Evolutionary conservation across 1,140 invertebrate genomes (phyloP).

Genomic region (Diorhabda carinulata): DNA sequence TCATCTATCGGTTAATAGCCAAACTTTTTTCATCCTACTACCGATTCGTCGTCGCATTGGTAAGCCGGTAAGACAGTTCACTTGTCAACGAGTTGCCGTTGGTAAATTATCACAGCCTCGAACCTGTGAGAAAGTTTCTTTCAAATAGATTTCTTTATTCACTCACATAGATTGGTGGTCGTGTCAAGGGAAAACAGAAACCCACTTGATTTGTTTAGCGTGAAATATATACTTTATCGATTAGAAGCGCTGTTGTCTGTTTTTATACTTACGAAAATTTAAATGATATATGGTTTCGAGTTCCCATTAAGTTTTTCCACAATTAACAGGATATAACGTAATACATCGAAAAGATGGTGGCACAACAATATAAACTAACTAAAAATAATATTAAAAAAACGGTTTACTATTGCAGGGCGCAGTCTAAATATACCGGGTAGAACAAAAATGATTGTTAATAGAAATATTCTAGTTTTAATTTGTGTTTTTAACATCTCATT

Average conservation of each 20-base stretch:
- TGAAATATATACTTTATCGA: not conserved
- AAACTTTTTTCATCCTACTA: slow-evolving; percentile 32
- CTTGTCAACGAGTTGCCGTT: slow-evolving; percentile 20
- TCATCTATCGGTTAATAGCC: slow-evolving; percentile 37
- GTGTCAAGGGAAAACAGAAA: not conserved
- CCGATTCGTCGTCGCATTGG: slow-evolving; percentile 16
- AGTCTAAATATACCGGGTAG: no score
- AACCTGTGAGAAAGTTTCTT: slow-evolving; percentile 13
- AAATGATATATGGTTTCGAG: no score
- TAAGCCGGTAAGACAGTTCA: slow-evolving; percentile 39
- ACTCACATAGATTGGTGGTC: not conserved
- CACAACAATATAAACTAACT: no score
- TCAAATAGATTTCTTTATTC: slow-evolving; percentile 10
- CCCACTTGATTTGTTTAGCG: not conserved
- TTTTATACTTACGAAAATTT: no score
- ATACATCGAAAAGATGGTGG: no score
- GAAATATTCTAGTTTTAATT: no score
- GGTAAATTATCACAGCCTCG: slow-evolving; percentile 9
- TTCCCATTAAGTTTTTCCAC: no score
- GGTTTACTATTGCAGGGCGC: no score
- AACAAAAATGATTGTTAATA: no score
- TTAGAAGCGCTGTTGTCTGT: not conserved
- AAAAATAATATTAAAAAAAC: no score
- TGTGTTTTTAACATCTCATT: no score
- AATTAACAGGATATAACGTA: no score